Percentiles rank a stretch among this genome's conserved stretches.
These are phyloP conservation scores for Platysteira castanea DNA, from an alignment of 2,113 vertebrate genomes.

Conservation along the genomic window DNA sequence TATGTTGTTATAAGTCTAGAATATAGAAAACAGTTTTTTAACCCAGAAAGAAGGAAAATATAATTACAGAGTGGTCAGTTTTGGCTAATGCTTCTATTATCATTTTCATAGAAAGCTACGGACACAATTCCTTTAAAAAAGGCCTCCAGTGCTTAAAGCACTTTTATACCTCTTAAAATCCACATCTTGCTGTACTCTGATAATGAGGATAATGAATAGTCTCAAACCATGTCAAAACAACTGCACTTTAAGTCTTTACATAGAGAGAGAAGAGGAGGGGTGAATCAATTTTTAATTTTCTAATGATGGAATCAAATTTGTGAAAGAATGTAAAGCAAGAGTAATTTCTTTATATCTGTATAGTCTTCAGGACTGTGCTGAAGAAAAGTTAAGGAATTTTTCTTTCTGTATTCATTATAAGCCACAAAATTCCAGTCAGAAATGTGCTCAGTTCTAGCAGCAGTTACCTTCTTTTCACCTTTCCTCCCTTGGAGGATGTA, in stretches of 20 bases:
- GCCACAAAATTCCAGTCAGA: background rate
- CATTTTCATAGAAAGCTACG: background rate
- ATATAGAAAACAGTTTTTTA: background rate
- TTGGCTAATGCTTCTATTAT: background rate
- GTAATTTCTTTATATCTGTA: background rate
- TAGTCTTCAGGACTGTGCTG: background rate
- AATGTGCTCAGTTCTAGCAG: background rate
- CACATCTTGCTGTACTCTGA: background rate
- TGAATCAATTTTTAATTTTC: background rate
- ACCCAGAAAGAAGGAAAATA: background rate
- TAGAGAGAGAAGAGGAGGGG: background rate
- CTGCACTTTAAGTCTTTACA: background rate
- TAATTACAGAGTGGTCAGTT: background rate
- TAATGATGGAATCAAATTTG: background rate
- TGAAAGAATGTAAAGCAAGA: background rate
- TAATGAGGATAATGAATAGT: background rate
- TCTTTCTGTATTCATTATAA: background rate
- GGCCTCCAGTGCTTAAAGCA: background rate
- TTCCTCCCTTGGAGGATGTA: background rate
- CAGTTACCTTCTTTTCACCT: background rate
- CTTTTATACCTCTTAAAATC: background rate
- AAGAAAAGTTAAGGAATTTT: background rate
- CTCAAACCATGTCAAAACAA: background rate
- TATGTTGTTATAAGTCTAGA: background rate
- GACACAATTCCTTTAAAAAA: background rate